These are phyloP conservation scores for Romanogobio albipinnatus DNA, from an alignment of 2,113 vertebrate species.

Conservation along the genomic window DNA sequence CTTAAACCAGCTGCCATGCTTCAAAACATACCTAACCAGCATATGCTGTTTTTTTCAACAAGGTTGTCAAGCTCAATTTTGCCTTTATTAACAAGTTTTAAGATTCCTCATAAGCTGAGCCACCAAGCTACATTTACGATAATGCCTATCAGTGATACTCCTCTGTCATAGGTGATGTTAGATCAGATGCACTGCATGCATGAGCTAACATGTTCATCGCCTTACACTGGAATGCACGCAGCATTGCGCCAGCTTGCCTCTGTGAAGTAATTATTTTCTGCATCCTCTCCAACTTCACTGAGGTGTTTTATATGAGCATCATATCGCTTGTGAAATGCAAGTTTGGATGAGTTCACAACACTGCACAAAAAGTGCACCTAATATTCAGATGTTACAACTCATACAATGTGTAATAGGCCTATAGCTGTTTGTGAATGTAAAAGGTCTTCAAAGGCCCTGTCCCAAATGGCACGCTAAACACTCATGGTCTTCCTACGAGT, in stretches of 20 bases:
- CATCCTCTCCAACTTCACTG: slow-evolving; percentile 1
- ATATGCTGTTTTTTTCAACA: too few relatives aligned
- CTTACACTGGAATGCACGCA: slow-evolving; percentile 53
- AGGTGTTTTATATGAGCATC: not conserved
- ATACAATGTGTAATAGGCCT: too few relatives aligned
- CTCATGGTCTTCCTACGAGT: too few relatives aligned
- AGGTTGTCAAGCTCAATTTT: not conserved
- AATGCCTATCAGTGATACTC: slow-evolving; percentile 18
- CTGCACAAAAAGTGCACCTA: not conserved
- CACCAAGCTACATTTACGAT: not conserved
- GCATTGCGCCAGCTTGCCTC: slow-evolving; percentile 36
- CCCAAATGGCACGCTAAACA: too few relatives aligned
- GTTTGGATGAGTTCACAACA: not conserved
- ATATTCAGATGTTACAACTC: too few relatives aligned
- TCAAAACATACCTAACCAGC: too few relatives aligned
- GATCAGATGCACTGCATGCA: slow-evolving; percentile 27
- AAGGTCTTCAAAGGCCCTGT: too few relatives aligned
- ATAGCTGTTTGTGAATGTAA: too few relatives aligned
- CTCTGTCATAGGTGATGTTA: not conserved
- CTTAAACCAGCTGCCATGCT: too few relatives aligned
- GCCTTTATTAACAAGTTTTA: not conserved
- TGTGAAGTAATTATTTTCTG: slow-evolving; percentile 30
- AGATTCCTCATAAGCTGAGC: not conserved
- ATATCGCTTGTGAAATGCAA: not conserved
- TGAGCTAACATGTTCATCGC: slow-evolving; percentile 40